These are phyloP conservation scores for Zhuqinia jingwanae DNA, from an alignment of 2,888 invertebrate species.

Conservation along the genomic window DNA sequence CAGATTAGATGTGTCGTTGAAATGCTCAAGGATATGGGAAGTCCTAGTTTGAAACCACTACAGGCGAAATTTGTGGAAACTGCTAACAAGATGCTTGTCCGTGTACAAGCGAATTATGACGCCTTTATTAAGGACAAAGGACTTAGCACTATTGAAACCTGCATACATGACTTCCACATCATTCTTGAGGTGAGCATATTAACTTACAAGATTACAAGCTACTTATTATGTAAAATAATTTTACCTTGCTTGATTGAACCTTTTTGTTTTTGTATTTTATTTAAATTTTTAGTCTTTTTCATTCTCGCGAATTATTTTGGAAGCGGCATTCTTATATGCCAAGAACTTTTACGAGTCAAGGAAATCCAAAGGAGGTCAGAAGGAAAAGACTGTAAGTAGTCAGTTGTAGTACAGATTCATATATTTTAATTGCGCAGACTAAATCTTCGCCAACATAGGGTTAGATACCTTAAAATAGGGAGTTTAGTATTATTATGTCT, in stretches of 20 bases:
- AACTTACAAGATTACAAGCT: too few species aligned
- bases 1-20: neutral
- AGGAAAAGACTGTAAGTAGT: neutral
- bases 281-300: constrained; percentile 33
- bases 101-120: neutral
- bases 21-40: neutral
- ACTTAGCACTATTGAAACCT: neutral
- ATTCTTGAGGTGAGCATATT: constrained; percentile 1
- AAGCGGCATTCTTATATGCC: neutral
- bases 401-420: neutral
- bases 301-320: constrained; percentile 18
- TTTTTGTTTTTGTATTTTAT: neutral
- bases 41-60: neutral
- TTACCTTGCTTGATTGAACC: neutral
- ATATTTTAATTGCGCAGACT: neutral
- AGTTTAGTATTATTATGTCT: too few species aligned
- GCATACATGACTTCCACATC: neutral
- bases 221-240: too few species aligned
- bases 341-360: neutral
- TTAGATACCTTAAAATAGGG: too few species aligned
- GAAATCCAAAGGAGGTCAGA: neutral
- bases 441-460: too few species aligned
- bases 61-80: neutral
- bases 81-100: too few species aligned
- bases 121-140: neutral